Base-by-base conservation (phyloP, 2,113 vertebrate species). In the Zapornia atra region DNA sequence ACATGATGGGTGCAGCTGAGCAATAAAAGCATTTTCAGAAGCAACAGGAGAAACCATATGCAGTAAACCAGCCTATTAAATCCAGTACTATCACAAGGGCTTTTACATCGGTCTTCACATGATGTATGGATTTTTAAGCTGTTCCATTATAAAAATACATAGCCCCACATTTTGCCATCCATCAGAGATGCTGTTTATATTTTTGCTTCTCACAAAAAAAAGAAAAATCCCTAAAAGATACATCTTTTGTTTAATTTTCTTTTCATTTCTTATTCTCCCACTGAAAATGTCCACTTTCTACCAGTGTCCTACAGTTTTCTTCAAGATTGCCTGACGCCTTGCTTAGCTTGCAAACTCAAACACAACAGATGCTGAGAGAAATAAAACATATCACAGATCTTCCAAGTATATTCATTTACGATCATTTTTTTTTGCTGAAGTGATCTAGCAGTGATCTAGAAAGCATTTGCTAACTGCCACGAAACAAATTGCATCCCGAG, bases 281-380 rank as follows among this genome's bases (percentile, higher is more conserved):
- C 21, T 29, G 20, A 76, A 65, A 61, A 83, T 0, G 2, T 25
- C 6, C 24, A n/a, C 63, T 50, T 86, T 73, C 44, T 86, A 29
- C 63, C 3, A 80, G 4, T 81, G 4, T 3, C 11, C 34, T 40
- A 20, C 2, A 69, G 19, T 28, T 3, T 84, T 68, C 56, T 18
- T 18, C 33, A 38, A 42, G 91, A 80, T 2, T 17, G 17, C 8
- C 31, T 24, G 56, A 46, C 8, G 46, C 46, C 19, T 46, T 46
- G 46, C 46, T 46, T 46, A 46, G 46, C 46, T 46, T 46, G n/a
- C n/a, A n/a, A n/a, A n/a, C n/a, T 36, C 66, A 90, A 82, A 93
- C 21, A 53, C 24, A 65, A 76, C 6, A 29, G 11, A 50, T 20
- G 42, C 0, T 0, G 6, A 2, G 2, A 34, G 3, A 70, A 13